Conservation (phyloP, 2,888 invertebrate species). For the Marronus borbonicus region DNA sequence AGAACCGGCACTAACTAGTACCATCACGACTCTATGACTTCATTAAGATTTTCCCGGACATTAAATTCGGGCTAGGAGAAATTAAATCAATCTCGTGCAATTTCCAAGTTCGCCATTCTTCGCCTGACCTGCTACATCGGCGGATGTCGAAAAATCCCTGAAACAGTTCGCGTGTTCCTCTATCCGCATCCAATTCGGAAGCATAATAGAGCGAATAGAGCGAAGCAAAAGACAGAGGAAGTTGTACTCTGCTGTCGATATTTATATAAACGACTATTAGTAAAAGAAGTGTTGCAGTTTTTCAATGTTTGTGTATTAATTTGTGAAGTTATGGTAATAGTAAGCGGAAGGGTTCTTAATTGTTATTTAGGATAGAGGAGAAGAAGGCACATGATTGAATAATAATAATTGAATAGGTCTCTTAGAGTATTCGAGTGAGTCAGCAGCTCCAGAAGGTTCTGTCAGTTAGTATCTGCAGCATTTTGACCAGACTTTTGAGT, state of each 20-base stretch:
- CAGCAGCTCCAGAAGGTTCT: too few species aligned
- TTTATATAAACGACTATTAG: background rate
- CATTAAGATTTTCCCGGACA: constrained; percentile 32
- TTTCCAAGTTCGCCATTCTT: constrained; percentile 3
- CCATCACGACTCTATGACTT: constrained; percentile 26
- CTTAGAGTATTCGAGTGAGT: too few species aligned
- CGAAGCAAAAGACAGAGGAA: background rate
- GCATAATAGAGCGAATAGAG: background rate
- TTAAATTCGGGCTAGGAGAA: constrained; percentile 37
- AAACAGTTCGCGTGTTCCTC: background rate
- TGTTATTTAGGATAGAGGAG: too few species aligned
- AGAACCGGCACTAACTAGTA: constrained; percentile 13
- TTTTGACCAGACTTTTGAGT: too few species aligned
- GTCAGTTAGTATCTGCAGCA: too few species aligned
- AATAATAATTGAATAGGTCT: too few species aligned
- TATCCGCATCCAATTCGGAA: background rate
- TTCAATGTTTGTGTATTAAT: too few species aligned
- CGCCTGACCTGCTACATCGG: background rate
- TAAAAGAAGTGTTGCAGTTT: too few species aligned
- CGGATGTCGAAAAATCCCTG: background rate
- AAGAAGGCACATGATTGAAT: too few species aligned
- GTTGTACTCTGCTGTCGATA: background rate
- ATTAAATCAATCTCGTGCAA: constrained; percentile 34
- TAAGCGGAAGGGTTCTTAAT: too few species aligned
- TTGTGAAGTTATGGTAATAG: too few species aligned